phyloP scores from a whole-genome alignment of 2,797 vertebrate genomes.

The Poecilia picta region DNA sequence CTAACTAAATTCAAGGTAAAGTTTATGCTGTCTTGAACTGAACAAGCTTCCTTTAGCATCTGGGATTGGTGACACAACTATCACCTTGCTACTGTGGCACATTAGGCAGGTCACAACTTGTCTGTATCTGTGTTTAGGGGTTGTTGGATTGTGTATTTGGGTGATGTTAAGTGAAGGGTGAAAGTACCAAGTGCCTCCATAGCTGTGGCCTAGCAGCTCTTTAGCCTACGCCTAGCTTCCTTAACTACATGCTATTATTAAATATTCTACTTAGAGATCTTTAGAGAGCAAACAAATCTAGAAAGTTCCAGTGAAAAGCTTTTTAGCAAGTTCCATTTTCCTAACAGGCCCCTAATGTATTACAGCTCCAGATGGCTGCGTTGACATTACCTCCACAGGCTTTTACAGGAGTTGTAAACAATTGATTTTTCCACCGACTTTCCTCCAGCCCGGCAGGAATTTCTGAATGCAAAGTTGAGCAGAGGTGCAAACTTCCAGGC shows the following conservation, averaged over 20 bases:
- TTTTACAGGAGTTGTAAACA: not conserved
- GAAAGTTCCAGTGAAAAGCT: not conserved
- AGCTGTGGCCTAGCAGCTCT: too few relatives aligned
- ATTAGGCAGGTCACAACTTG: too few relatives aligned
- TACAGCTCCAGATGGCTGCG: slow-evolving; percentile 6
- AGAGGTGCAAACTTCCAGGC: not conserved
- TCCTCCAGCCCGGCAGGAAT: not conserved
- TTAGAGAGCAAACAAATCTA: not conserved
- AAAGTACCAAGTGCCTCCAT: too few relatives aligned
- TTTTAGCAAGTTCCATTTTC: not conserved
- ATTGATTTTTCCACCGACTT: not conserved
- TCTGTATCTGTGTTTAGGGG: too few relatives aligned
- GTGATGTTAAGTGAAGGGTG: too few relatives aligned
- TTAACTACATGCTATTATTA: not conserved
- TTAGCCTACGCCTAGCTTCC: not conserved
- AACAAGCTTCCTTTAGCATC: too few relatives aligned
- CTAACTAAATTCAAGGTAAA: too few relatives aligned
- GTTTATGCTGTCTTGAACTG: too few relatives aligned
- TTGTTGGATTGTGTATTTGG: too few relatives aligned
- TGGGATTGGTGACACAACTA: too few relatives aligned
- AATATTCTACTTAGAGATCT: not conserved
- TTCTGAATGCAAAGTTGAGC: slow-evolving; percentile 5
- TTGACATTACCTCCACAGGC: not conserved
- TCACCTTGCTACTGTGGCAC: too few relatives aligned
- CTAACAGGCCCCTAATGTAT: not conserved